Base-by-base conservation (phyloP, 2,888 invertebrate species). In the Papilio elwesi region DNA sequence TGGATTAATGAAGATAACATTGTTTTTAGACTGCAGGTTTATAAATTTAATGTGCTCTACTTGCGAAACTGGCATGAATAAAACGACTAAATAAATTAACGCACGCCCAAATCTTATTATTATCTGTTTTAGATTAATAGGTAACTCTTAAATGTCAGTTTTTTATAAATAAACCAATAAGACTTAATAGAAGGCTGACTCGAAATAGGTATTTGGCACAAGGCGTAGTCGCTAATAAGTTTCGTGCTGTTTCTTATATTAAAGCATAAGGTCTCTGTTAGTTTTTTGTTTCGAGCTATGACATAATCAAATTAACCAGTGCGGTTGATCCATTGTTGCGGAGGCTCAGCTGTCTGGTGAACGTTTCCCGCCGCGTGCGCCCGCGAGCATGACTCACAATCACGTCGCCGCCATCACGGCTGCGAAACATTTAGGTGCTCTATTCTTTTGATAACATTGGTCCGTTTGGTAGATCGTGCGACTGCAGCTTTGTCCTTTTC, bases 281-380 rank as follows among this genome's bases (percentile, higher is more conserved):
- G 84, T 90, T 90, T 76, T 89, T 91, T 91, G 84, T 85, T 78
- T 80, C 74, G 71, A 77, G 79, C 83, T 85, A 88, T 89, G 87
- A 90, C 89, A 90, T 91, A 91, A 92, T 91, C 89, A 85, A 88
- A 89, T 89, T 87, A 88, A 88, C 84, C 83, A 83, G 79, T 85
- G 82, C 86, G 82, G 83, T 89, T 4, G 87, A 88, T 87, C 88
- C 87, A 90, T 92, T 92, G 90, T 90, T 90, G 87, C 89, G 90
- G 89, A 92, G 90, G 89, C 90, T 89, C 85, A 70, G 59, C 59
- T 86, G 91, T 91, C 91, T 91, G 87, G 87, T 84, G 85, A 84
- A 89, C 80, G 85, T 85, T 88, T 90, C 90, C 86, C 88, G 89
- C 83, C 85, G 86, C 82, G 83, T 83, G 84, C 82, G 84, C 83